Percentiles rank a stretch among this genome's conserved stretches.
phyloP scores from a whole-genome alignment of 2,113 vertebrate genomes.

The Hemiprocne comata region DNA sequence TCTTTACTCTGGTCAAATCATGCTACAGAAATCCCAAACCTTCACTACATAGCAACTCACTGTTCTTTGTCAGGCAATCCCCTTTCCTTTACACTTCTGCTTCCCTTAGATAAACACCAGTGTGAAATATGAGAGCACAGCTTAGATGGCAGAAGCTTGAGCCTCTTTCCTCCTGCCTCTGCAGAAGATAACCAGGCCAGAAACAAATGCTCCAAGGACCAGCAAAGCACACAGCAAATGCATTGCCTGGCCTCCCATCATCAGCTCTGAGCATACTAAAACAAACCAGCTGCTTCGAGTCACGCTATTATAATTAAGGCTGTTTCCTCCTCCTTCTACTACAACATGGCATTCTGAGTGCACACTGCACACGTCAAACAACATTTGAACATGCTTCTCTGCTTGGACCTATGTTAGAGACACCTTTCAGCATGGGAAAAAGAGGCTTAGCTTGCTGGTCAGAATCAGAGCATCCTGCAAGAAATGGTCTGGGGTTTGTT shows the following conservation, averaged over 20 bases:
- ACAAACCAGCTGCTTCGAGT: not conserved
- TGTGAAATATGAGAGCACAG: accelerated
- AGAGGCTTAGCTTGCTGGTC: not conserved
- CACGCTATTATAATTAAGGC: not conserved
- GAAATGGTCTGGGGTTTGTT: not conserved
- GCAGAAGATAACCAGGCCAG: not conserved
- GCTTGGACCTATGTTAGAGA: not conserved
- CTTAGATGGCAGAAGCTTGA: not conserved
- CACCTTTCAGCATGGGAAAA: not conserved
- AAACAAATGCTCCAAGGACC: not conserved
- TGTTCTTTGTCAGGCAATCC: not conserved
- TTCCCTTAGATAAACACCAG: not conserved
- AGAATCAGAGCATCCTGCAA: not conserved
- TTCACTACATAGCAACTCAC: not conserved
- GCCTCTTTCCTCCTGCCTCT: not conserved
- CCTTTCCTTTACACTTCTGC: not conserved
- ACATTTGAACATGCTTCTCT: not conserved
- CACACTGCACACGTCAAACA: not conserved
- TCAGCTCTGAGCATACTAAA: not conserved
- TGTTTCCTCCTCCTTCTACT: not conserved
- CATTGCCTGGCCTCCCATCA: accelerated
- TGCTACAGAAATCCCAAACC: not conserved
- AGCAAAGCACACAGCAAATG: accelerated
- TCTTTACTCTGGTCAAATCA: not conserved
- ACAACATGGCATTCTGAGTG: not conserved